Conservation (phyloP, 2,113 vertebrate species). For the Colinus virginianus region DNA sequence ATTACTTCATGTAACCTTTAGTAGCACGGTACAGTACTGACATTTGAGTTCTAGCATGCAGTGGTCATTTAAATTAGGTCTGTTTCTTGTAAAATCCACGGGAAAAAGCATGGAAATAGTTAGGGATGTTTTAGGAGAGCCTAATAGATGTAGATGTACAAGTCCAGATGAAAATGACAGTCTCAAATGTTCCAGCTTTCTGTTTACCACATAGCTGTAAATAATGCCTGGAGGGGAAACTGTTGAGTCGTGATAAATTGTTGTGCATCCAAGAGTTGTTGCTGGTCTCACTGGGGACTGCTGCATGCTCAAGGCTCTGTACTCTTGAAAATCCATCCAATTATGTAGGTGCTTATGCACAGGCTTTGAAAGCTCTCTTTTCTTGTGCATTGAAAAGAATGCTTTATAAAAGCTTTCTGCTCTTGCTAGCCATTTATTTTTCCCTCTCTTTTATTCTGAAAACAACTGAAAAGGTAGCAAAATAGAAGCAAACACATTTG, state of each 20-base stretch:
- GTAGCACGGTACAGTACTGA: neutral
- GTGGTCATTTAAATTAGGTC: neutral
- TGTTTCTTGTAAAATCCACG: neutral
- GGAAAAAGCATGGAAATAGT: neutral
- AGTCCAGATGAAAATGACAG: neutral
- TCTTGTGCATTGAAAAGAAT: neutral
- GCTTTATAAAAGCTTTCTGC: neutral
- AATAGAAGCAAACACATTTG: neutral
- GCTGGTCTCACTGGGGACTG: constrained; percentile 45
- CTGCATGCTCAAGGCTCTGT: constrained; percentile 49
- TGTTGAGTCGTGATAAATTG: constrained; percentile 62
- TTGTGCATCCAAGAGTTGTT: constrained; percentile 55
- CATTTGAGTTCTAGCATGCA: neutral
- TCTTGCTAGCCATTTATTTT: neutral
- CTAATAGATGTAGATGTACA: neutral
- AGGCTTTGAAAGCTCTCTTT: constrained; percentile 26
- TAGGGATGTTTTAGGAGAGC: neutral
- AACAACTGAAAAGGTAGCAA: neutral
- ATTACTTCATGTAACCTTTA: constrained; percentile 31
- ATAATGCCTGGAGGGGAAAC: constrained; percentile 31
- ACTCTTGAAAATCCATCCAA: constrained; percentile 48
- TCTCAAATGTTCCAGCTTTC: neutral
- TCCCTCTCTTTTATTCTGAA: neutral
- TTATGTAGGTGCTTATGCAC: constrained; percentile 51
- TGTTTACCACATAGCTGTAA: neutral